Evolutionary conservation across 1,140 invertebrate species (phyloP).

Genomic region (Drosophila sp.): DNA sequence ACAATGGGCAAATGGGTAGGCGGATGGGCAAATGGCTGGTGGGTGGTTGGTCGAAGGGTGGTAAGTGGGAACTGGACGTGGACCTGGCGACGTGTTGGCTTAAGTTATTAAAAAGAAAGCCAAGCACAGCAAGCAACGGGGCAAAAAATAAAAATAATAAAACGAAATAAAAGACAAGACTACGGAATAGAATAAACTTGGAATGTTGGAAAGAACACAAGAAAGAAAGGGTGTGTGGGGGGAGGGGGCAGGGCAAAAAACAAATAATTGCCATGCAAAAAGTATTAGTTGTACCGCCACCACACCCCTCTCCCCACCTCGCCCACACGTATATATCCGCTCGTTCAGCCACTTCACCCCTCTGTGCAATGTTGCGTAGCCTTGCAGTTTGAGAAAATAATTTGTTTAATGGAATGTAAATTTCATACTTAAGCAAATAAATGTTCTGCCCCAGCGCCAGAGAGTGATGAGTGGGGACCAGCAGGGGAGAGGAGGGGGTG

Average conservation of each 20-base stretch:
- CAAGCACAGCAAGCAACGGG: constrained; percentile 24
- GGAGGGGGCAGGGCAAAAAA: constrained; percentile 36
- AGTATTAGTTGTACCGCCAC: constrained; percentile 58
- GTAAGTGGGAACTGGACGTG: background rate
- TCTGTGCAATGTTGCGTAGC: constrained; percentile 45
- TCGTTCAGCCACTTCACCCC: background rate
- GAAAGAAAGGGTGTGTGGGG: background rate
- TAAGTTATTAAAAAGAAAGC: constrained; percentile 76
- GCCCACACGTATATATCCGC: background rate
- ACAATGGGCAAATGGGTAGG: constrained; percentile 3
- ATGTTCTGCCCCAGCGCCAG: constrained; percentile 47
- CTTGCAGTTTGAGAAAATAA: constrained; percentile 72
- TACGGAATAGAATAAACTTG: constrained; percentile 21
- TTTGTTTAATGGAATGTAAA: constrained; percentile 81
- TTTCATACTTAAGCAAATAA: constrained; percentile 78
- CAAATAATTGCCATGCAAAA: constrained; percentile 80
- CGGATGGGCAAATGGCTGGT: no score
- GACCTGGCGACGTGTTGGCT: constrained; percentile 66
- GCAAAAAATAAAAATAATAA: constrained; percentile 13
- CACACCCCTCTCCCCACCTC: background rate
- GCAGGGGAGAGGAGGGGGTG: constrained; percentile 21
- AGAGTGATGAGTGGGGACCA: background rate
- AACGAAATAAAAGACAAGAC: constrained; percentile 20
- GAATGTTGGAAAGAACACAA: background rate
- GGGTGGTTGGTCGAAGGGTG: no score